These are phyloP conservation scores for Ornithorhynchus anatinus DNA, from an alignment of 2,113 vertebrate species.

Conservation along the genomic window DNA sequence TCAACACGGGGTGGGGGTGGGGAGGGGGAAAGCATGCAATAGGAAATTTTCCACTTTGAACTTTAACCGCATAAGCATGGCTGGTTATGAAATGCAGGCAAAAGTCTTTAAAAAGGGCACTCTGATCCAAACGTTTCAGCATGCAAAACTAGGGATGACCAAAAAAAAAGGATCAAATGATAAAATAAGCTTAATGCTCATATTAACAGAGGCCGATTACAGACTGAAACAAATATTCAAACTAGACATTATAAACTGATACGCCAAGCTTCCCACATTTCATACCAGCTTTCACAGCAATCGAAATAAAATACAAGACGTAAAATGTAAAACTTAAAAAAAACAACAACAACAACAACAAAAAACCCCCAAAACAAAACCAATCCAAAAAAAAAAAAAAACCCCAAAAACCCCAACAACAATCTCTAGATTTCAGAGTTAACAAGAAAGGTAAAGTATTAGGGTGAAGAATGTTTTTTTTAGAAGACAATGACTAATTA, in stretches of 20 bases:
- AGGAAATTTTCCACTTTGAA: slow-evolving; percentile 74
- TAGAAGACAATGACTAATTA: slow-evolving; percentile 80
- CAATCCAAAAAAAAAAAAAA: too few relatives aligned
- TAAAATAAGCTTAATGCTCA: slow-evolving; percentile 68
- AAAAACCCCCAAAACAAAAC: too few relatives aligned
- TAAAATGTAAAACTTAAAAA: slow-evolving; percentile 75
- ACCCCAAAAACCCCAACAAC: too few relatives aligned
- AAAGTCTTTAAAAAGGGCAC: slow-evolving; percentile 73
- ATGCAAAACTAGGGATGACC: slow-evolving; percentile 81
- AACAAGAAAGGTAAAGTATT: slow-evolving; percentile 70
- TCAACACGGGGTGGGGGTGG: slow-evolving; percentile 67
- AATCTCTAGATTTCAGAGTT: slow-evolving; percentile 71
- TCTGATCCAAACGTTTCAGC: slow-evolving; percentile 68
- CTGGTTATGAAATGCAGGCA: slow-evolving; percentile 83
- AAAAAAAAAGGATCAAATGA: slow-evolving; percentile 67
- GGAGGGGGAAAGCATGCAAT: slow-evolving; percentile 81
- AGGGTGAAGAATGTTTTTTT: slow-evolving; percentile 66
- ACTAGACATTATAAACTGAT: slow-evolving; percentile 58
- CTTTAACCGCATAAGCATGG: slow-evolving; percentile 77
- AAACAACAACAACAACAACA: too few relatives aligned
- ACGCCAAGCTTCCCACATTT: slow-evolving; percentile 76
- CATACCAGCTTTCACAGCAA: slow-evolving; percentile 83
- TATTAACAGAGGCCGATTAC: slow-evolving; percentile 75
- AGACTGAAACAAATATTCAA: slow-evolving; percentile 71
- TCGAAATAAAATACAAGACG: slow-evolving; percentile 79